Conservation (phyloP, 2,888 invertebrate genomes). For the Eristalis pertinax region DNA sequence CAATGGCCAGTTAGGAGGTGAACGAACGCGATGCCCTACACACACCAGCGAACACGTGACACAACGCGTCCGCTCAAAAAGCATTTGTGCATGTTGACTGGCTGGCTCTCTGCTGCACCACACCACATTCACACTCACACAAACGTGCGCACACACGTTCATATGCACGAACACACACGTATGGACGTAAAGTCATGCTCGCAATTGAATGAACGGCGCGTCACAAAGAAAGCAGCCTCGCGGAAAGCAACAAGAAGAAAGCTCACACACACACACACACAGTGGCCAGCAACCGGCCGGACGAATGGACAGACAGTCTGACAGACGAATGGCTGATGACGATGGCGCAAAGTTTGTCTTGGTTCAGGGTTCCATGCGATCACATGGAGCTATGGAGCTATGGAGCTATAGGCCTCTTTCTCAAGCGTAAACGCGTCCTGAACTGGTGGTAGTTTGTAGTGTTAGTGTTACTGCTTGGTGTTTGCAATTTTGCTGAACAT, state of each 20-base stretch:
- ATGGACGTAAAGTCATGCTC: conserved; percentile 10
- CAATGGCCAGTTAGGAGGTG: conserved; percentile 76
- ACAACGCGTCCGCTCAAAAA: conserved; percentile 55
- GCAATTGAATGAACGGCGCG: conserved; percentile 42
- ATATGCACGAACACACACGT: background rate
- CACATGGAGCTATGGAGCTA: conserved; percentile 50
- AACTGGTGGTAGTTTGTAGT: conserved; percentile 21
- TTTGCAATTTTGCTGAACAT: conserved; percentile 70
- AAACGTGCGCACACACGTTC: background rate
- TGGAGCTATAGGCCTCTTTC: conserved; percentile 11
- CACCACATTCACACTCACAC: conserved; percentile 4
- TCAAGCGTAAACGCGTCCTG: conserved; percentile 11
- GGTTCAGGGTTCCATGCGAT: conserved; percentile 40
- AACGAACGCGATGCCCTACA: conserved; percentile 76
- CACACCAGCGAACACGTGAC: conserved; percentile 72
- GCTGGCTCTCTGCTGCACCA: conserved; percentile 16
- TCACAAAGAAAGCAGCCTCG: conserved; percentile 63
- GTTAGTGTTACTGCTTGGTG: conserved; percentile 58
- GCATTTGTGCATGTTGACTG: conserved; percentile 49
- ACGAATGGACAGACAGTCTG: background rate
- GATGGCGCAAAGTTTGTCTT: conserved; percentile 41
- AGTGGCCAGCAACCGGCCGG: background rate
- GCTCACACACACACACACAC: conserved; percentile 53
- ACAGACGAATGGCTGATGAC: conserved; percentile 10
- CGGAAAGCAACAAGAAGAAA: conserved; percentile 64